Conservation (phyloP, 2,888 invertebrate genomes). For the Pachycephus smyrnensis region DNA sequence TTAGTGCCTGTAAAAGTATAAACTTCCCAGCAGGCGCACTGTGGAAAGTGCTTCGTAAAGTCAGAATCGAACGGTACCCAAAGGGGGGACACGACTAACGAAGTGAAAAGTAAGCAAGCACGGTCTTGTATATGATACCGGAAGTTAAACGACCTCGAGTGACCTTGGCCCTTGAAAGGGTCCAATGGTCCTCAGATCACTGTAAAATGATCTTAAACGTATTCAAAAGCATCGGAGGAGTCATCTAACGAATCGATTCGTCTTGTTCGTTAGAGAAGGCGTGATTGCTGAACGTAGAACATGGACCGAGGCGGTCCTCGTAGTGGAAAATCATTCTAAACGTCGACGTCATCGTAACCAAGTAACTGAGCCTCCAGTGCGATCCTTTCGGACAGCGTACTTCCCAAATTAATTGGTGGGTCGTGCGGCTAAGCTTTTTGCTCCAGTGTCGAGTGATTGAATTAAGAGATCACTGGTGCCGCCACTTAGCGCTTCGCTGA, state of each 20-base stretch:
- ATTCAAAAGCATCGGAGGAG: constrained; percentile 1
- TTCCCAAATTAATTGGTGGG: constrained; percentile 19
- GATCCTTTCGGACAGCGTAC: constrained; percentile 11
- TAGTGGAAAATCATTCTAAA: background rate
- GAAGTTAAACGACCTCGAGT: background rate
- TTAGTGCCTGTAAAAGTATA: background rate
- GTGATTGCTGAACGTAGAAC: background rate
- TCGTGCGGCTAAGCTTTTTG: constrained; percentile 19
- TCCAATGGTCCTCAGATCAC: background rate
- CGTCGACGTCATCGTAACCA: background rate
- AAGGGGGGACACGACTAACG: background rate
- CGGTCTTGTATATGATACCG: background rate
- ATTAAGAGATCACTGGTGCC: constrained; percentile 21
- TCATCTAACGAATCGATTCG: constrained; percentile 5
- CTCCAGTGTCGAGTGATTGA: constrained; percentile 11
- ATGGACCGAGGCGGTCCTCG: background rate
- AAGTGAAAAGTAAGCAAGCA: background rate
- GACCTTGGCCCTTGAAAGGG: background rate
- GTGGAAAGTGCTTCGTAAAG: background rate
- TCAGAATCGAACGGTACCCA: background rate
- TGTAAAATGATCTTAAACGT: background rate
- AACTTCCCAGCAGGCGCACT: background rate
- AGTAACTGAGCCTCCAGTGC: background rate
- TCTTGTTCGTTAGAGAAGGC: constrained; percentile 11
- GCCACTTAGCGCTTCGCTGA: constrained; percentile 17